Conservation (phyloP, 92 coral and sea anemone genomes). For the Diadumene lineata region DNA sequence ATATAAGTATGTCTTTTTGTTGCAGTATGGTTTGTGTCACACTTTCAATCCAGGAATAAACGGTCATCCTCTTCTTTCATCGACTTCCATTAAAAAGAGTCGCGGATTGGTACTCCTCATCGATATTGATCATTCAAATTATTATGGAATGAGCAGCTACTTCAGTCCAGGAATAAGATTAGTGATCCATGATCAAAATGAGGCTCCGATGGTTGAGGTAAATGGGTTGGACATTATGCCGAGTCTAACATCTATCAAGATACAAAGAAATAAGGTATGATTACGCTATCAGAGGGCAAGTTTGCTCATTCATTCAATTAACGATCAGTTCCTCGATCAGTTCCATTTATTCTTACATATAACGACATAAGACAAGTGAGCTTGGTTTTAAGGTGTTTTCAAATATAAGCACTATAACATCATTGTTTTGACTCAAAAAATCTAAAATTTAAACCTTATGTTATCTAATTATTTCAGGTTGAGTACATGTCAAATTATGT, state of each 20-base stretch:
- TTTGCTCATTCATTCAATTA: no score
- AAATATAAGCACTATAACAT: no score
- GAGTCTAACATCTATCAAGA: neutral
- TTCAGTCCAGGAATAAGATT: neutral
- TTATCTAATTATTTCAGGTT: no score
- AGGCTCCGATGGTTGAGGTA: neutral
- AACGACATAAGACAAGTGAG: no score
- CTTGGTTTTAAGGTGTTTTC: no score
- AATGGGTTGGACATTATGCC: neutral
- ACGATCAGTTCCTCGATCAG: no score
- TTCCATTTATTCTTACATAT: no score
- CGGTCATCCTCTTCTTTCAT: neutral
- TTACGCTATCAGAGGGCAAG: no score
- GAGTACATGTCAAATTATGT: no score
- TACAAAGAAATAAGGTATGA: neutral
- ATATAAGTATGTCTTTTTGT: neutral
- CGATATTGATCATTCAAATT: neutral
- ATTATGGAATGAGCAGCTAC: neutral
- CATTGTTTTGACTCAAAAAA: no score
- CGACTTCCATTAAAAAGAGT: neutral
- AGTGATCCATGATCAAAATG: slow-evolving; percentile 1
- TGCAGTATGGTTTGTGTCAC: neutral
- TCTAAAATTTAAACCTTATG: no score
- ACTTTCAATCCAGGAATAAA: slow-evolving; percentile 1
- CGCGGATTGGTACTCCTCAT: neutral